Evolutionary conservation across 2,888 invertebrate species (phyloP).

Genomic region (Cerastoderma edule): DNA sequence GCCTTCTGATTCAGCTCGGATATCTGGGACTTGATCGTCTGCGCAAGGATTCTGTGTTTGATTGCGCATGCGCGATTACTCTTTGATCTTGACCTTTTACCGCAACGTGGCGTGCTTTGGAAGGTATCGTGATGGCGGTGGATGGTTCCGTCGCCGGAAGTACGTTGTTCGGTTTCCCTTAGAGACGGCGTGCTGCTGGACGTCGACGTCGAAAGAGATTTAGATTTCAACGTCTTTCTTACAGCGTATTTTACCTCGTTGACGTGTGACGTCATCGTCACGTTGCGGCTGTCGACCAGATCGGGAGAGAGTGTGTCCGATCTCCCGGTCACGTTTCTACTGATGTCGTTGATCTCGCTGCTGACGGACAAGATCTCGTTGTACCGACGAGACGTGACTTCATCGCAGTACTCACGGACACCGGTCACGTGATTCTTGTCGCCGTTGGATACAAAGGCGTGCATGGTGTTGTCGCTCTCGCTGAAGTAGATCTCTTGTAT

Average conservation of each 20-base stretch:
- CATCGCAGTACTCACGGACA: not conserved
- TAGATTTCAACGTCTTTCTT: constrained; percentile 45
- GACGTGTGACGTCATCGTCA: constrained; percentile 21
- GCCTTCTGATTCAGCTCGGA: constrained; percentile 39
- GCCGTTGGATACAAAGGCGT: constrained; percentile 41
- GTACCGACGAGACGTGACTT: not conserved
- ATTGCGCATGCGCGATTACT: not conserved
- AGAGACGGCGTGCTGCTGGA: not conserved
- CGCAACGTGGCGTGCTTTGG: constrained; percentile 41
- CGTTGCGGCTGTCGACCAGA: constrained; percentile 4
- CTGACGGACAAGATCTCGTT: not conserved
- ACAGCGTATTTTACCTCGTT: constrained; percentile 54
- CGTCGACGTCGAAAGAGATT: constrained; percentile 22
- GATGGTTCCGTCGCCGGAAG: not conserved
- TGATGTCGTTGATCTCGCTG: not conserved
- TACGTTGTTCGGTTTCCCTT: not conserved
- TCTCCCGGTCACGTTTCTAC: not conserved
- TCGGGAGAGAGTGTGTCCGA: not conserved
- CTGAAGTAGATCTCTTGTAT: constrained; percentile 50
- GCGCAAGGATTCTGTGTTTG: constrained; percentile 45
- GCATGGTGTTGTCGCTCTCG: constrained; percentile 44
- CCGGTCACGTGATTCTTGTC: constrained; percentile 24
- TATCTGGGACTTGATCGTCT: constrained; percentile 39
- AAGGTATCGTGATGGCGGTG: not conserved
- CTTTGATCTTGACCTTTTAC: constrained; percentile 20